These are phyloP conservation scores for Zoroaster sp. DNA, from an alignment of 53 echinoderm and acorn worm genomes.

Conservation along the genomic window DNA sequence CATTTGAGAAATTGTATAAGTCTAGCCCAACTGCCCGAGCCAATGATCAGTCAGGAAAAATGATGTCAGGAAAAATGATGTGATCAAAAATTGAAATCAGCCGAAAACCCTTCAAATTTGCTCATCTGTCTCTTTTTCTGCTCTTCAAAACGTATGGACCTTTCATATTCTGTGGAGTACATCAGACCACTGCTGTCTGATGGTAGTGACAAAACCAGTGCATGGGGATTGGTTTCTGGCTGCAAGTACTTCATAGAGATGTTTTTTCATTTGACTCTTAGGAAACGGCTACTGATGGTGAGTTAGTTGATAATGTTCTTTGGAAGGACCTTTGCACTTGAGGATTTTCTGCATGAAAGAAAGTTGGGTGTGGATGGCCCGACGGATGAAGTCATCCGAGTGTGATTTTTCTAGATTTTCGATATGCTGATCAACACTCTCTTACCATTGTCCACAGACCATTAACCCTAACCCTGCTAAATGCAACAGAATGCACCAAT, in stretches of 20 bases:
- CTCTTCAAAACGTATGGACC: not conserved
- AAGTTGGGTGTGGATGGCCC: not conserved
- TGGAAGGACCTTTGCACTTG: not conserved
- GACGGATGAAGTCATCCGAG: not conserved
- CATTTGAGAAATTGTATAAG: too few relatives aligned
- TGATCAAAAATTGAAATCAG: not conserved
- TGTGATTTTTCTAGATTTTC: not conserved
- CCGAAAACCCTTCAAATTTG: not conserved
- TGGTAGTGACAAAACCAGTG: not conserved
- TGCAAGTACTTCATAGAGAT: not conserved
- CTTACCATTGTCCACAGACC: slow-evolving; percentile 2
- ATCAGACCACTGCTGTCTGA: not conserved
- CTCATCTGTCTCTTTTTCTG: not conserved
- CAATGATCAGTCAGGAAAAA: not conserved
- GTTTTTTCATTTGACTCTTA: not conserved
- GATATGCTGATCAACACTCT: not conserved
- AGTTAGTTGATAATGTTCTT: not conserved
- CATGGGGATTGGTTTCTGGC: not conserved
- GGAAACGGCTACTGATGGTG: not conserved
- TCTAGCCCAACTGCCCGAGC: not conserved
- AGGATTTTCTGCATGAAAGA: not conserved
- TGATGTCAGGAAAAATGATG: not conserved
- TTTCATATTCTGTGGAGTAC: not conserved
- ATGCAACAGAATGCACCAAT: too few relatives aligned
- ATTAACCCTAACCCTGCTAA: not conserved